A percentile compares a stretch with the other conserved stretches of the same genome.
Conservation (phyloP, 2,113 vertebrate species). For the Peromyscus leucopus region DNA sequence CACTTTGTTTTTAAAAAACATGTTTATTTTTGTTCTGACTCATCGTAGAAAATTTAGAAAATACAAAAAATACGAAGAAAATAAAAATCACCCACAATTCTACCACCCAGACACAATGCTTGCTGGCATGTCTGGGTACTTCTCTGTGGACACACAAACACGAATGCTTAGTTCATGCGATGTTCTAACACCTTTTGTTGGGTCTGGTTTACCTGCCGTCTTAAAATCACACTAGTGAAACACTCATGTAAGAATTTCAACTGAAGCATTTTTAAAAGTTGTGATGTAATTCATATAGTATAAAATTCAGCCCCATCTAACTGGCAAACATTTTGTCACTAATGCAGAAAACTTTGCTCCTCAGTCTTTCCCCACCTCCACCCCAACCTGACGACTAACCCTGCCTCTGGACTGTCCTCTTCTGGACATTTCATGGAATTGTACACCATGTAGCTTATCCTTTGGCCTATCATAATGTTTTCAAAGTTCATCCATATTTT, state of each 20-base stretch:
- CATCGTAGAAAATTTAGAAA: constrained; percentile 81
- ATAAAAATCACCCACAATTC: constrained; percentile 56
- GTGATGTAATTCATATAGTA: not conserved
- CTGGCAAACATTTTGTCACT: not conserved
- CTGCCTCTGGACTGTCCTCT: not conserved
- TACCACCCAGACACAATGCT: constrained; percentile 67
- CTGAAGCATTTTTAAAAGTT: not conserved
- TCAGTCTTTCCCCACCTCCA: no score
- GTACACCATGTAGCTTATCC: not conserved
- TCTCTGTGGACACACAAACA: not conserved
- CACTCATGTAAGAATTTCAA: not conserved
- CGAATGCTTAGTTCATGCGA: not conserved
- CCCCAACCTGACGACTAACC: not conserved
- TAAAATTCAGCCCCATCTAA: not conserved
- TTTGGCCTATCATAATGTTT: not conserved
- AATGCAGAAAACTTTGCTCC: not conserved
- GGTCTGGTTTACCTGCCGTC: not conserved
- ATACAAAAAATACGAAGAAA: constrained; percentile 71
- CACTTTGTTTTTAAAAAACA: constrained; percentile 74
- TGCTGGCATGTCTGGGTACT: not conserved
- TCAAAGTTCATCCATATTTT: not conserved
- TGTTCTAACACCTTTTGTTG: not conserved
- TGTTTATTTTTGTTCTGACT: constrained; percentile 83
- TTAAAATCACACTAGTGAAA: not conserved
- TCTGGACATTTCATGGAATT: not conserved